phyloP scores from a whole-genome alignment of 2,797 vertebrate genomes.

The Oryzias sinensis region DNA sequence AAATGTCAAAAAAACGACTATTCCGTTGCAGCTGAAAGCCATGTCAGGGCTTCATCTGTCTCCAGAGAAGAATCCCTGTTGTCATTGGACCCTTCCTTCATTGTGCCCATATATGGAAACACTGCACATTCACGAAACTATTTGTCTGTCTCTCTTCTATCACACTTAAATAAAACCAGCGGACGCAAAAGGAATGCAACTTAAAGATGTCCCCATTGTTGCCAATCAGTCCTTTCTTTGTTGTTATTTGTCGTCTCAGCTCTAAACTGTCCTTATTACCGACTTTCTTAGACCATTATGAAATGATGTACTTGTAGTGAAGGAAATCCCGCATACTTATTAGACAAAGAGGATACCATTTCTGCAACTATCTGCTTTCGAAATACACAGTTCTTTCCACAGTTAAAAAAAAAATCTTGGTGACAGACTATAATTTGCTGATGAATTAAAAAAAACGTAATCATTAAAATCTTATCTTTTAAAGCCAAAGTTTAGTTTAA shows the following conservation, averaged over 20 bases:
- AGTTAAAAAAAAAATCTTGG: too few species aligned
- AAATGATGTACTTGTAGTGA: too few species aligned
- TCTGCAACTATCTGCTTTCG: too few species aligned
- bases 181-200: constrained; percentile 62
- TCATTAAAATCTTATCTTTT: too few species aligned
- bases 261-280: constrained; percentile 19
- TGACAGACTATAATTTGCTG: too few species aligned
- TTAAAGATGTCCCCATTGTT: constrained; percentile 70
- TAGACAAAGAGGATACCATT: too few species aligned
- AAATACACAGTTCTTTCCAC: too few species aligned
- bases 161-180: constrained; percentile 72
- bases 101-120: constrained; percentile 64
- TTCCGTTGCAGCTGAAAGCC: constrained; percentile 6
- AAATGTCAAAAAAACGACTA: background rate
- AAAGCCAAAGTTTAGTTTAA: too few species aligned
- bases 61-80: constrained; percentile 26
- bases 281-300: constrained; percentile 19
- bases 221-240: constrained; percentile 44
- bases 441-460: too few species aligned
- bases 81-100: constrained; percentile 47
- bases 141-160: constrained; percentile 31
- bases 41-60: constrained; percentile 14
- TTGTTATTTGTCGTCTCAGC: constrained; percentile 53
- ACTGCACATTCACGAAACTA: constrained; percentile 49
- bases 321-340: too few species aligned